Percentiles rank a stretch among this genome's conserved stretches.
Evolutionary conservation across 2,113 vertebrate species (phyloP).

Genomic region (Platanista minor): DNA sequence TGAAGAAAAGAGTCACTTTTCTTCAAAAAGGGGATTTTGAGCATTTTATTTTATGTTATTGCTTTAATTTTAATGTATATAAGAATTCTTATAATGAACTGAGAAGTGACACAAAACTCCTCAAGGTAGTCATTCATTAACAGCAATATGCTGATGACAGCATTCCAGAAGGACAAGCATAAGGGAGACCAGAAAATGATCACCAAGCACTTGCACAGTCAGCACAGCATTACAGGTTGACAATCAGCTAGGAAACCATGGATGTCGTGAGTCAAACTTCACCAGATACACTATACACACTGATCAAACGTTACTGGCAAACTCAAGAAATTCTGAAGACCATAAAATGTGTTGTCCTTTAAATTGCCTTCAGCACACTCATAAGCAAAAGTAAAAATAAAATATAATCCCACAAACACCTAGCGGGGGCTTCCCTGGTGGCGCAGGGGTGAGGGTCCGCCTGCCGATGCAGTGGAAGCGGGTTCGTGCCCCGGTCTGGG

Average conservation of each 20-base stretch:
- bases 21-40: neutral
- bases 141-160: slow-evolving; percentile 46
- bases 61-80: slow-evolving; percentile 10
- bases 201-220: neutral
- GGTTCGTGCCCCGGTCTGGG: too few relatives aligned
- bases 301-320: neutral
- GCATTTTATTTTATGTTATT: slow-evolving; percentile 14
- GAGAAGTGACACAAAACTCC: neutral
- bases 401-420: neutral
- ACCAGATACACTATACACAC: neutral
- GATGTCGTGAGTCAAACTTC: neutral
- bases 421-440: too few relatives aligned
- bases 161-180: neutral
- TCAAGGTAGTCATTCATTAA: slow-evolving; percentile 17
- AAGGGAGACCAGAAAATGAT: neutral
- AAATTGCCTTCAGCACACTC: neutral
- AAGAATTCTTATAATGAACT: neutral
- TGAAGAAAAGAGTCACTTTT: slow-evolving; percentile 14
- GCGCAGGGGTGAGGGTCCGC: too few relatives aligned
- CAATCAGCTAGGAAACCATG: neutral
- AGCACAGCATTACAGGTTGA: slow-evolving; percentile 8
- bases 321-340: neutral
- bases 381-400: neutral
- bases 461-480: too few relatives aligned
- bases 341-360: neutral